Conservation (phyloP, 2,113 vertebrate species). For the Erpornis zantholeuca region DNA sequence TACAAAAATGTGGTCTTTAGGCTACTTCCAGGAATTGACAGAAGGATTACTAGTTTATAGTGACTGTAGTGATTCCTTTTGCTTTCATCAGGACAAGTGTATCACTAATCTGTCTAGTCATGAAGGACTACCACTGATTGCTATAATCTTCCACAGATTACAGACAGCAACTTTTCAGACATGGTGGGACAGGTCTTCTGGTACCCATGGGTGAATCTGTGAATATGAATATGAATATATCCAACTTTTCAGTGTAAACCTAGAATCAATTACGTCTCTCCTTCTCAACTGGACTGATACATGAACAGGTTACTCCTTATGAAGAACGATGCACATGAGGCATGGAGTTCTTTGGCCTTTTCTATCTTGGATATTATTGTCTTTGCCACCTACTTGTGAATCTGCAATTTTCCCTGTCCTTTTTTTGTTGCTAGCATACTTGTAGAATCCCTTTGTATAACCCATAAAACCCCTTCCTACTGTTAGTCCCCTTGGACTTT, state of each 20-base stretch:
- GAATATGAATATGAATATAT: not conserved
- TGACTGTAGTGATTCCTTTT: not conserved
- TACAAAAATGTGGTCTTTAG: not conserved
- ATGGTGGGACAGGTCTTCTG: not conserved
- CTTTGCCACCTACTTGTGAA: not conserved
- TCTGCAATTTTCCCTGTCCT: not conserved
- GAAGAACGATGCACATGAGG: rapidly evolving
- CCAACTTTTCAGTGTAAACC: not conserved
- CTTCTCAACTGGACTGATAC: not conserved
- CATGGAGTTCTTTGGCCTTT: not conserved
- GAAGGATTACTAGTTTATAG: not conserved
- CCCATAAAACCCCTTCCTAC: not conserved
- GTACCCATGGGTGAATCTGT: not conserved
- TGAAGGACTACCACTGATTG: not conserved
- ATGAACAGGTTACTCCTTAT: not conserved
- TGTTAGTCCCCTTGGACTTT: not conserved
- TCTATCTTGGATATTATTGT: not conserved
- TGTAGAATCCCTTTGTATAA: not conserved
- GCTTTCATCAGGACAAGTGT: not conserved
- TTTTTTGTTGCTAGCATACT: not conserved
- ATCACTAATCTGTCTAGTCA: not conserved
- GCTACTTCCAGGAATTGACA: not conserved
- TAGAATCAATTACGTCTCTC: not conserved
- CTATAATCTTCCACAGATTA: not conserved
- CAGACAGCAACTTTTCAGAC: not conserved